A percentile compares a stretch with the other conserved stretches of the same genome.
These are phyloP conservation scores for Corvus hawaiiensis DNA, from an alignment of 2,113 vertebrate genomes.

Conservation along the genomic window DNA sequence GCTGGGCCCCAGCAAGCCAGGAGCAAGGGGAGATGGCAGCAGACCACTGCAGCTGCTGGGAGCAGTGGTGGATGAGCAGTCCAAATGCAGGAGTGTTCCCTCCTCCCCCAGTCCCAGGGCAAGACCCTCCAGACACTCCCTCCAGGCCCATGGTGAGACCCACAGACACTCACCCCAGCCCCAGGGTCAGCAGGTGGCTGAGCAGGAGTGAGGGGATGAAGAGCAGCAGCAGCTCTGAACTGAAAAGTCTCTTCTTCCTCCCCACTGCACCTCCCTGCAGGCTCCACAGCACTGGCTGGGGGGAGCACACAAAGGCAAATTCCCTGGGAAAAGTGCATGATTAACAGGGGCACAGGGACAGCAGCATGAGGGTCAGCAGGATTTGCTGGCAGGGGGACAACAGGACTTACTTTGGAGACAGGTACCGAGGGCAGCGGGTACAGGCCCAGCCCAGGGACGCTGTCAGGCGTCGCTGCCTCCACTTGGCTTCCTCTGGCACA, in stretches of 20 bases:
- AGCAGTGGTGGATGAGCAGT: background rate
- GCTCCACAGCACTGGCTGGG: conserved; percentile 28
- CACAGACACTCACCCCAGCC: conserved; percentile 21
- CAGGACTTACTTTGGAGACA: background rate
- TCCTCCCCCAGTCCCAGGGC: background rate
- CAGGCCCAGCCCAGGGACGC: background rate
- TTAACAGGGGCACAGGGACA: background rate
- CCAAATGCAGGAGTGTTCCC: background rate
- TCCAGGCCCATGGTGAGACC: background rate
- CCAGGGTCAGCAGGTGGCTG: conserved; percentile 47
- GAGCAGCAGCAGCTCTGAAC: conserved; percentile 51
- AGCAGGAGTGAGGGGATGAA: conserved; percentile 43
- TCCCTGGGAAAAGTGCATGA: conserved; percentile 1
- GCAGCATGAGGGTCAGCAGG: background rate
- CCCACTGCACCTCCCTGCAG: conserved; percentile 16
- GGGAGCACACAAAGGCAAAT: conserved; percentile 40
- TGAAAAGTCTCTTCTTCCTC: conserved; percentile 44
- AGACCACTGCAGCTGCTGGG: background rate
- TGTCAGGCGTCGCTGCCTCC: background rate
- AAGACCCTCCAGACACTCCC: background rate
- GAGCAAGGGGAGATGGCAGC: background rate
- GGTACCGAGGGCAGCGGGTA: background rate
- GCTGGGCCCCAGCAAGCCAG: background rate
- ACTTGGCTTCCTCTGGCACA: background rate
- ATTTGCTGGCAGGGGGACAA: accelerated